phyloP scores from a whole-genome alignment of 2,113 vertebrate genomes.

The Oncorhynchus gorbuscha region DNA sequence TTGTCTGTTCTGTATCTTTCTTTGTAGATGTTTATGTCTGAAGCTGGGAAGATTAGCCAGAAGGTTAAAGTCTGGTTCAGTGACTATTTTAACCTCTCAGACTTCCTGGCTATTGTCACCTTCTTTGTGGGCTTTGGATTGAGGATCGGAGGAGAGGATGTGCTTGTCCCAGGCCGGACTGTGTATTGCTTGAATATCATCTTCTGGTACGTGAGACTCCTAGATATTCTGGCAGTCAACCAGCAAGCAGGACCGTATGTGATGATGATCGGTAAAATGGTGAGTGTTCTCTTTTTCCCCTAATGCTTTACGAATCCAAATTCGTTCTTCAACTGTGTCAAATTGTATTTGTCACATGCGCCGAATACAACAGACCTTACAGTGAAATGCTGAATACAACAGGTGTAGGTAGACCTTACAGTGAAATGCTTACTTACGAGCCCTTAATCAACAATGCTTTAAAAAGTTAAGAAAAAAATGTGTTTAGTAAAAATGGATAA shows the following conservation, averaged over 20 bases:
- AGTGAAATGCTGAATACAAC: too few species aligned
- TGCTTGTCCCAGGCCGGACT: slow-evolving; percentile 85
- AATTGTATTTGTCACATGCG: too few species aligned
- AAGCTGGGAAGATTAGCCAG: slow-evolving; percentile 96
- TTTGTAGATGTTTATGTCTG: slow-evolving; percentile 95
- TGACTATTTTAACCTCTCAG: slow-evolving; percentile 95
- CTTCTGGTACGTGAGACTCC: slow-evolving; percentile 98
- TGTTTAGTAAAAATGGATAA: too few species aligned
- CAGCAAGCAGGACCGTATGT: slow-evolving; percentile 98
- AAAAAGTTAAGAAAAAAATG: too few species aligned
- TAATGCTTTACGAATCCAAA: neutral
- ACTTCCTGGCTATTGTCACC: slow-evolving; percentile 90
- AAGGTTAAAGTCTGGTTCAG: slow-evolving; percentile 98
- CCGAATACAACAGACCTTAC: too few species aligned
- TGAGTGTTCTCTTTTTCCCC: slow-evolving; percentile 65
- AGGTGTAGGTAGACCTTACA: too few species aligned
- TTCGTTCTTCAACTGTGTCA: neutral
- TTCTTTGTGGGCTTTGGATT: slow-evolving; percentile 94
- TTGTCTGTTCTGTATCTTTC: slow-evolving; percentile 24
- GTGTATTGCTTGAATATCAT: slow-evolving; percentile 98
- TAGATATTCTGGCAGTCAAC: slow-evolving; percentile 96
- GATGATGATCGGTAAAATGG: slow-evolving; percentile 99
- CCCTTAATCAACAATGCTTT: too few species aligned
- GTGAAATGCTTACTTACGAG: too few species aligned
- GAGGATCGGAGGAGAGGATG: slow-evolving; percentile 79